A percentile compares a stretch with the other conserved stretches of the same genome.
Evolutionary conservation across 2,113 vertebrate species (phyloP).

Genomic region (Brachypteracias leptosomus): DNA sequence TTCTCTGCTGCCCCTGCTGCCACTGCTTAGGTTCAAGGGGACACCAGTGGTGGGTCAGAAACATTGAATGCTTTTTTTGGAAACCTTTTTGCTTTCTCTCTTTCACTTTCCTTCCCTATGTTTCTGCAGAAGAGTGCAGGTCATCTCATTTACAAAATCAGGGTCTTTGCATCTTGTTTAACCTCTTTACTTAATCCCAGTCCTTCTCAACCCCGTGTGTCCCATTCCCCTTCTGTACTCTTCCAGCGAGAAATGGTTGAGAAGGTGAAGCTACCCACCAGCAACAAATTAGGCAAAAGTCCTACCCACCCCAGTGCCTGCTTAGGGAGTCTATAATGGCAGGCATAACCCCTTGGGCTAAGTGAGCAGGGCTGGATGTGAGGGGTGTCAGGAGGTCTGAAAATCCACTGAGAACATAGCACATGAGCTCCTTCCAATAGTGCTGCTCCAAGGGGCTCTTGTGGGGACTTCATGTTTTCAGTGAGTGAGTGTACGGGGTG

Average conservation of each 20-base stretch:
- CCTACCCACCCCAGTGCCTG: neutral
- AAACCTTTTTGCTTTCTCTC: neutral
- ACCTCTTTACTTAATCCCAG: neutral
- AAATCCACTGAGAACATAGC: neutral
- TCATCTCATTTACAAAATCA: neutral
- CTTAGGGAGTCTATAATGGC: neutral
- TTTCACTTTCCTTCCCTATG: neutral
- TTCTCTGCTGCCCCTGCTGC: neutral
- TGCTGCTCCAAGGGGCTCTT: neutral
- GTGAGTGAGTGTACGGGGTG: neutral
- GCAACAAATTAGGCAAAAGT: neutral
- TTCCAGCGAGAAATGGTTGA: neutral
- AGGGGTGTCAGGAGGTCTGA: neutral
- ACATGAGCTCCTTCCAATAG: neutral
- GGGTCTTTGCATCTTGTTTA: neutral
- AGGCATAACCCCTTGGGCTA: neutral
- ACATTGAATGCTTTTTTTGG: neutral
- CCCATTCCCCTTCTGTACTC: neutral
- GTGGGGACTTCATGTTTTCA: neutral
- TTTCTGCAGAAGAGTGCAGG: neutral
- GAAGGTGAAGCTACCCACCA: neutral
- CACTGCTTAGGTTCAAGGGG: neutral
- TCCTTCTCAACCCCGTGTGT: neutral
- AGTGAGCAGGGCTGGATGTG: neutral
- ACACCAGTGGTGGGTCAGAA: neutral